Conservation (phyloP, 2,113 vertebrate species). For the Chaetodon trifascialis region DNA sequence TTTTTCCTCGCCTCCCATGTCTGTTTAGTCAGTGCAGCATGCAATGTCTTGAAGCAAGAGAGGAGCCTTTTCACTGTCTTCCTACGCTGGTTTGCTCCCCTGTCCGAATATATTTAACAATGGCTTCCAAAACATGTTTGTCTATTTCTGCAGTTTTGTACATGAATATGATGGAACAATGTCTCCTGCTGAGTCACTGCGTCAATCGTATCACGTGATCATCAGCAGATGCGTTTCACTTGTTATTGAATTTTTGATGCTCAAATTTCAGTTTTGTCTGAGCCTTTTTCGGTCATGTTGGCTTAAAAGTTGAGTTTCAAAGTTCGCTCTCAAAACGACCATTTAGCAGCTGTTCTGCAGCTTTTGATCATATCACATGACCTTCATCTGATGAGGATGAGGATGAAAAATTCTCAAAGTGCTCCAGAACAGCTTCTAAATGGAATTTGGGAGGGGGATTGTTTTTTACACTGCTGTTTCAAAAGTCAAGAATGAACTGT, state of each 20-base stretch:
- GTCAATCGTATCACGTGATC: not conserved
- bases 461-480: not conserved
- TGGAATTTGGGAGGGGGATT: not conserved
- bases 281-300: not conserved
- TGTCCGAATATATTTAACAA: not conserved
- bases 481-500: slow-evolving; percentile 1
- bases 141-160: not conserved
- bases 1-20: slow-evolving; percentile 30
- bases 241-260: not conserved
- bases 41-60: slow-evolving; percentile 30
- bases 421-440: not conserved
- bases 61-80: slow-evolving; percentile 6
- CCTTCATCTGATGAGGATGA: not conserved
- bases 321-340: not conserved
- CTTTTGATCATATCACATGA: not conserved
- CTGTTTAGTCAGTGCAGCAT: slow-evolving; percentile 46
- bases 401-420: not conserved
- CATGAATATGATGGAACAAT: not conserved
- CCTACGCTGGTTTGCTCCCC: not conserved
- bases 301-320: no score
- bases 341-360: not conserved
- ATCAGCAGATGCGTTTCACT: not conserved
- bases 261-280: not conserved
- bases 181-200: not conserved
- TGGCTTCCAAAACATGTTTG: not conserved